phyloP scores from a whole-genome alignment of 2,888 invertebrate genomes.

The Diadromus collaris region DNA sequence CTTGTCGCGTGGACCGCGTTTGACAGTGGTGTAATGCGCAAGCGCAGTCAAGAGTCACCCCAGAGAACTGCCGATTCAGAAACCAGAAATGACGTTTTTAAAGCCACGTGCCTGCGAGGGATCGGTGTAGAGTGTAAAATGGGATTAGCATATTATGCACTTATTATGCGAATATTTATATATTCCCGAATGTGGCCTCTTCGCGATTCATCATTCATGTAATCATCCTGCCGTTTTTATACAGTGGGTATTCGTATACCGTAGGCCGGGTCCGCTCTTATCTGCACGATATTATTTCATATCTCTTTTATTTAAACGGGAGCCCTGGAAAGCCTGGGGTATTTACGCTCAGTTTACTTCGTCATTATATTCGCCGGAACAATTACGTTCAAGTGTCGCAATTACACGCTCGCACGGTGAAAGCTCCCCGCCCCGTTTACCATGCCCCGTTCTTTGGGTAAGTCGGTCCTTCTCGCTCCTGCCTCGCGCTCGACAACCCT shows the following conservation, averaged over 20 bases:
- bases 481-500: constrained; percentile 11
- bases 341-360: constrained; percentile 41
- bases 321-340: constrained; percentile 1
- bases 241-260: no score
- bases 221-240: not conserved
- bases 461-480: constrained; percentile 22
- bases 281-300: constrained; percentile 2
- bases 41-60: no score
- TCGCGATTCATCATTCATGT: constrained; percentile 21
- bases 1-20: no score
- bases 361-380: constrained; percentile 50
- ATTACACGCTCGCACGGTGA: constrained; percentile 61
- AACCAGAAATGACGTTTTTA: not conserved
- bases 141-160: not conserved
- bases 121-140: not conserved
- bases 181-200: not conserved
- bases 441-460: constrained; percentile 48
- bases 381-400: constrained; percentile 65
- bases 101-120: not conserved
- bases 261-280: not conserved
- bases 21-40: no score
- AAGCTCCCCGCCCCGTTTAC: constrained; percentile 53
- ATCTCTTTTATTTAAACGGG: constrained; percentile 7
- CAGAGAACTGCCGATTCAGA: no score
- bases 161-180: not conserved